phyloP scores from a whole-genome alignment of 2,888 invertebrate species.

The Lucinisca nassula region DNA sequence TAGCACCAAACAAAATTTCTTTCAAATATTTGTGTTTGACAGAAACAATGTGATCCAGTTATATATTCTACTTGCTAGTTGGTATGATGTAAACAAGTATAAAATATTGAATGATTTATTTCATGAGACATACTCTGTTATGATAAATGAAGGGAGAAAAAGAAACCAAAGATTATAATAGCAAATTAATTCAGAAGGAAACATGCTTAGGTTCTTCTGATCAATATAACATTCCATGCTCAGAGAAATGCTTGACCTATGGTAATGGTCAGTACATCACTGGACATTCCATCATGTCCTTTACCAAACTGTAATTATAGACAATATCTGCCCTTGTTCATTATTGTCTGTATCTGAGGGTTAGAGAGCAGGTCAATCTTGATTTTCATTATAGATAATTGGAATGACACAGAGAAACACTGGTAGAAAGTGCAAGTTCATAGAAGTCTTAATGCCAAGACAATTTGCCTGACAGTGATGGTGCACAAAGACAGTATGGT shows the following conservation, averaged over 20 bases:
- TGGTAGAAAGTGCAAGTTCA: neutral
- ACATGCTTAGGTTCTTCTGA: too few relatives aligned
- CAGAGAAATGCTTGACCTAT: neutral
- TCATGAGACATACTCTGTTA: too few relatives aligned
- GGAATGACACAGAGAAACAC: neutral
- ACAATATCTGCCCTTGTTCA: neutral
- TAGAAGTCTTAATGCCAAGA: neutral
- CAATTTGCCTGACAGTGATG: neutral
- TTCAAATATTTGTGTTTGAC: too few relatives aligned
- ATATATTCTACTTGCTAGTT: too few relatives aligned
- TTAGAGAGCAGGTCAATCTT: conserved; percentile 8
- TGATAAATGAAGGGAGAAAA: too few relatives aligned
- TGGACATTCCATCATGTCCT: neutral
- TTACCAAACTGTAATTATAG: neutral
- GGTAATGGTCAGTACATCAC: neutral
- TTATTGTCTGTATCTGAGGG: neutral
- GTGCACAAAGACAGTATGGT: neutral
- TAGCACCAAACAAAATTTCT: too few relatives aligned
- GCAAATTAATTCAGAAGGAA: too few relatives aligned
- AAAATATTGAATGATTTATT: too few relatives aligned
- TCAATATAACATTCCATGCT: too few relatives aligned
- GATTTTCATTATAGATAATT: conserved; percentile 19
- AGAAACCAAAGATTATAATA: too few relatives aligned
- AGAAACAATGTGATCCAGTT: too few relatives aligned
- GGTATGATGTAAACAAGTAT: too few relatives aligned